A percentile compares a stretch with the other conserved stretches of the same genome.
phyloP scores from a whole-genome alignment of 1,140 invertebrate genomes.

The Frieseomelitta varia region DNA sequence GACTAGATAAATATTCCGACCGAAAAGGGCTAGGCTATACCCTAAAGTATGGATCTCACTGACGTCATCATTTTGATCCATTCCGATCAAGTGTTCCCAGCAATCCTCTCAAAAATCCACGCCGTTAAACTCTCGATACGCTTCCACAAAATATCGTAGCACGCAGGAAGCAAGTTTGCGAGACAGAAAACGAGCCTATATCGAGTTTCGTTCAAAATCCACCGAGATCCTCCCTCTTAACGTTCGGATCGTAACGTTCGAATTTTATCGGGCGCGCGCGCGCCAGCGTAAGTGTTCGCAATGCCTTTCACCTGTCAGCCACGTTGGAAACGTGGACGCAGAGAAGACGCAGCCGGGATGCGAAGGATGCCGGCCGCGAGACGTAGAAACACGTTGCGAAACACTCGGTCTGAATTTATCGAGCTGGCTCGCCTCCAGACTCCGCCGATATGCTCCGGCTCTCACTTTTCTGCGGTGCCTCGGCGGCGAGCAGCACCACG shows the following conservation, averaged over 20 bases:
- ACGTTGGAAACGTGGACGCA: not conserved
- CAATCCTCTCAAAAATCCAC: not conserved
- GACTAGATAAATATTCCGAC: too few species aligned
- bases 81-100: not conserved
- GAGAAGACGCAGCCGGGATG: slow-evolving; percentile 30
- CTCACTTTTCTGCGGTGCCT: slow-evolving; percentile 38
- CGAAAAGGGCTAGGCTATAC: too few species aligned
- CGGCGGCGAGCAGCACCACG: not conserved
- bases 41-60: too few species aligned
- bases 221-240: slow-evolving; percentile 11
- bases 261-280: slow-evolving; percentile 30
- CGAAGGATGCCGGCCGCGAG: not conserved
- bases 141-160: too few species aligned
- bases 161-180: not conserved
- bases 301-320: slow-evolving; percentile 50
- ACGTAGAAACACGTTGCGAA: slow-evolving; percentile 26
- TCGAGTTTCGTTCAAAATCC: slow-evolving; percentile 24
- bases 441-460: not conserved
- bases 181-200: not conserved
- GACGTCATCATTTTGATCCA: not conserved
- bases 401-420: slow-evolving; percentile 60
- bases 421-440: slow-evolving; percentile 59
- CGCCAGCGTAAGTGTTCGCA: slow-evolving; percentile 14
- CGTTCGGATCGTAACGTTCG: slow-evolving; percentile 38
- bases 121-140: not conserved